A percentile compares a stretch with the other conserved stretches of the same genome.
phyloP scores from a whole-genome alignment of 1,140 invertebrate genomes.

The Aphelinus atriplicis region DNA sequence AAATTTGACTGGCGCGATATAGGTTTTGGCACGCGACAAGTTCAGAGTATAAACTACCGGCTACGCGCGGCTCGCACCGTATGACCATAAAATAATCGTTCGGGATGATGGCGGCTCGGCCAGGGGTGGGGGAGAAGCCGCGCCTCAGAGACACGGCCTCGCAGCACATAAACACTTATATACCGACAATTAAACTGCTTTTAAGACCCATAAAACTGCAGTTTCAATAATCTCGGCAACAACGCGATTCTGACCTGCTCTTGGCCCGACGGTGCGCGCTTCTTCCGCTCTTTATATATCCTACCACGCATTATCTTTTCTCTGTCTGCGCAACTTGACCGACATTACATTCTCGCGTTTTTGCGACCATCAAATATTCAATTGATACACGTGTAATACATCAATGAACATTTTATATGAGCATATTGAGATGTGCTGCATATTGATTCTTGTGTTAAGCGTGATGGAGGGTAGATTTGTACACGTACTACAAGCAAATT shows the following conservation, averaged over 20 bases:
- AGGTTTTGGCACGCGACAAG: conserved; percentile 64
- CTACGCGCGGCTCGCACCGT: conserved; percentile 46
- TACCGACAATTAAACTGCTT: conserved; percentile 68
- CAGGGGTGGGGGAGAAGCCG: neutral
- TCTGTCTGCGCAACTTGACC: too few relatives aligned
- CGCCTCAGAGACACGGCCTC: conserved; percentile 49
- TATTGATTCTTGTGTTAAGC: too few relatives aligned
- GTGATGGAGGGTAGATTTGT: too few relatives aligned
- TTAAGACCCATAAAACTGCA: conserved; percentile 68
- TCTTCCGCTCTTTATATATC: conserved; percentile 38
- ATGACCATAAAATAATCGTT: conserved; percentile 68
- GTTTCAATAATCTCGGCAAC: conserved; percentile 68
- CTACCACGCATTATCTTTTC: too few relatives aligned
- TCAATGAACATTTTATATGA: too few relatives aligned
- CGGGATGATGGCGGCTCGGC: conserved; percentile 53
- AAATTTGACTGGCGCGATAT: conserved; percentile 54
- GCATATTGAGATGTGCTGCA: too few relatives aligned
- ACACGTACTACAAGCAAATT: too few relatives aligned
- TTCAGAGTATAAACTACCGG: conserved; percentile 52
- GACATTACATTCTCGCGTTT: too few relatives aligned
- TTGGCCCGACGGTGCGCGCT: conserved; percentile 12
- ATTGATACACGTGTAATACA: too few relatives aligned
- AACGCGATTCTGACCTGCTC: conserved; percentile 64
- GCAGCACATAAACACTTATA: conserved; percentile 67
- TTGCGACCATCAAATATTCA: too few relatives aligned